These are phyloP conservation scores for Scylla paramamosain DNA, from an alignment of 1,140 invertebrate genomes.

Conservation along the genomic window DNA sequence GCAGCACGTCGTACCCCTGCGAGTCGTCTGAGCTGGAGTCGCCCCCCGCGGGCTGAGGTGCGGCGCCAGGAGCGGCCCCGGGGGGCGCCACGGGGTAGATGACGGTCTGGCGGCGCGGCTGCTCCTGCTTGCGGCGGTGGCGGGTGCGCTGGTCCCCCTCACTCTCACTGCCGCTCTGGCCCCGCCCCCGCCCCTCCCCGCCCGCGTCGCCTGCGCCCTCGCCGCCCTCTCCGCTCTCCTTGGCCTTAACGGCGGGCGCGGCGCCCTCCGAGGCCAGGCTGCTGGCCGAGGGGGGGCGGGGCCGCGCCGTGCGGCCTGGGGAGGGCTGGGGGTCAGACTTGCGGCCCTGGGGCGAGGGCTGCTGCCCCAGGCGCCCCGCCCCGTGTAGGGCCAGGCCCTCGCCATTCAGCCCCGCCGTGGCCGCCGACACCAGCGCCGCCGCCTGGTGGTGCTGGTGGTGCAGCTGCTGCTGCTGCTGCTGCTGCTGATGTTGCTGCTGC, in stretches of 20 bases:
- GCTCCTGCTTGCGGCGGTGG: constrained; percentile 77
- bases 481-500: not conserved
- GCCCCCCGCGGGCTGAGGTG: not conserved
- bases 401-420: constrained; percentile 65
- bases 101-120: constrained; percentile 76
- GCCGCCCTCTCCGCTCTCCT: constrained; percentile 7
- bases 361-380: not conserved
- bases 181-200: constrained; percentile 53
- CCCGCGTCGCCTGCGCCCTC: constrained; percentile 21
- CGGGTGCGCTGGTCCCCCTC: constrained; percentile 73
- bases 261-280: not conserved
- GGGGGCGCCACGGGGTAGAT: constrained; percentile 72
- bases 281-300: not conserved
- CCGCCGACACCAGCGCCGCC: constrained; percentile 51
- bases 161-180: constrained; percentile 74
- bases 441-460: constrained; percentile 53
- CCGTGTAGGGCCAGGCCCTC: constrained; percentile 58
- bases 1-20: constrained; percentile 70
- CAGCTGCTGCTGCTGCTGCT: constrained; percentile 35
- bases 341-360: constrained; percentile 53
- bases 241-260: not conserved
- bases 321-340: constrained; percentile 31
- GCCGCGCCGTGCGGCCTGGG: not conserved
- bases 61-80: not conserved
- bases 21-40: constrained; percentile 76